Evolutionary conservation across 2,888 invertebrate genomes (phyloP), one percentile per base, ranked within the genome.

Genomic region (Anthophora plumipes): DNA sequence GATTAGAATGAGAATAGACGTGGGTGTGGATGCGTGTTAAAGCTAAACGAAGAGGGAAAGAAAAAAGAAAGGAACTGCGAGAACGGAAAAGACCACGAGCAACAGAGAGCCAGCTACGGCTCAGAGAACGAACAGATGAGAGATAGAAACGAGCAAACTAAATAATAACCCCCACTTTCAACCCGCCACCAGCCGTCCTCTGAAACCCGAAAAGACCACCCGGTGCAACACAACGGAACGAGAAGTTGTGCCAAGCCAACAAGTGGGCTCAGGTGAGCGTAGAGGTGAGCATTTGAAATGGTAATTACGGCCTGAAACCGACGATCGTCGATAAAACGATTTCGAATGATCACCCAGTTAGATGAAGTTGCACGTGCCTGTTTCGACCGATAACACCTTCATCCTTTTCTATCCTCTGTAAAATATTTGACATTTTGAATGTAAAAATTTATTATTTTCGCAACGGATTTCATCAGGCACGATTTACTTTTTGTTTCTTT

Each of bases 231-330:
- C 85, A 83, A 86, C 81, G 83, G 86, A 73, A 81, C 77, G 81
- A 78, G 76, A 70, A 90, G 88, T 89, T 87, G 86, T 85, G 85
- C 80, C 84, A 67, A 82, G 83, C 85, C 82, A 82, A 83, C 85
- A 83, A 87, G 81, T 72, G 73, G 85, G 86, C 85, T 87, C 90
- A 84, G 90, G 88, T 89, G 91, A 90, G 89, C 85, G 85, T 87
- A 91, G 90, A 91, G 91, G 90, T 90, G 89, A 90, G 89, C 91
- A 92, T 92, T 92, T 92, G 91, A 92, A 92, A 92, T 92, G 92
- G 92, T 92, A 92, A 92, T 92, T 91, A 89, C 90, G 88, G 82
- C 54, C 73, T 87, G 82, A 90, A 90, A 89, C 83, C 81, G 75
- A 66, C 80, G 88, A 88, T 88, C 83, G 76, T 66, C 86, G 92